Conservation (phyloP, 2,888 invertebrate genomes). For the Hypercompe scribonia region DNA sequence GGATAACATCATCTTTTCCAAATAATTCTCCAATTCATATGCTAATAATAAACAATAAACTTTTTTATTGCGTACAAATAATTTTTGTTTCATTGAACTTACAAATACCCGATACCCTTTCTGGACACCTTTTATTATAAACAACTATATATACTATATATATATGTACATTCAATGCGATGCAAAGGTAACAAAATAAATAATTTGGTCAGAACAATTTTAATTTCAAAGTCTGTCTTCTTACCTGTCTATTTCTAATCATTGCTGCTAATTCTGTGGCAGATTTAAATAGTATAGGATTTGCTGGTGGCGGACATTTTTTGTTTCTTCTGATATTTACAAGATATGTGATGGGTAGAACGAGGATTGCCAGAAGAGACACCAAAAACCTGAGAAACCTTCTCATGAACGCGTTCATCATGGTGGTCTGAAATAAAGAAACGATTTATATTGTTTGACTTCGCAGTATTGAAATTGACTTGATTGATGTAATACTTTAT, state of each 20-base stretch:
- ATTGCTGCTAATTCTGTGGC: conserved; percentile 89
- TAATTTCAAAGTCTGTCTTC: conserved; percentile 3
- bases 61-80: too few relatives aligned
- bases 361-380: conserved; percentile 86
- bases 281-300: conserved; percentile 89
- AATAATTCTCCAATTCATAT: too few relatives aligned
- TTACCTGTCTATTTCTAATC: conserved; percentile 91
- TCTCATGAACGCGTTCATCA: conserved; percentile 86
- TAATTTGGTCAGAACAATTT: not conserved
- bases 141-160: too few relatives aligned
- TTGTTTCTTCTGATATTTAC: conserved; percentile 84
- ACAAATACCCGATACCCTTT: too few relatives aligned
- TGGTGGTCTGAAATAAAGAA: conserved; percentile 82
- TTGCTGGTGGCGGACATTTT: conserved; percentile 89
- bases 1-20: too few relatives aligned
- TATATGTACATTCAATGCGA: too few relatives aligned
- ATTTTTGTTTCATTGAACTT: too few relatives aligned
- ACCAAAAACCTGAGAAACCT: conserved; percentile 87
- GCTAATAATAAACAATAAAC: too few relatives aligned
- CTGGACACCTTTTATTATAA: too few relatives aligned
- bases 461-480: not conserved
- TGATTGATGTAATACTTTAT: too few relatives aligned
- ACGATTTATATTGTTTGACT: not conserved
- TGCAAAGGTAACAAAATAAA: too few relatives aligned
- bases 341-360: conserved; percentile 81